Percentiles rank a stretch among this genome's conserved stretches.
phyloP scores from a whole-genome alignment of 1,140 invertebrate species.

The Pogonomyrmex barbatus region DNA sequence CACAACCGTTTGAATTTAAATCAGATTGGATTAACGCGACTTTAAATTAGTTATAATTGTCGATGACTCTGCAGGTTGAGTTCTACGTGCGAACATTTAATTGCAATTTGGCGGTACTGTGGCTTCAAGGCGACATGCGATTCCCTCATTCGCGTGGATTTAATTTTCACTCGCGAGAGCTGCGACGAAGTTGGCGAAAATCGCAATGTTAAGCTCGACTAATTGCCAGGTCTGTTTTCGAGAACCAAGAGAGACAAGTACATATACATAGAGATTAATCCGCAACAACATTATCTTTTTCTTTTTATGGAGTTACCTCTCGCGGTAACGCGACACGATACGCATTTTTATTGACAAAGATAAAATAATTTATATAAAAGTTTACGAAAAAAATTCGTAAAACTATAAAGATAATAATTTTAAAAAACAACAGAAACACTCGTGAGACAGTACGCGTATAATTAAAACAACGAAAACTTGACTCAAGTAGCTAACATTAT shows the following conservation, averaged over 20 bases:
- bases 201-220: constrained; percentile 44
- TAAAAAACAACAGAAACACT: background rate
- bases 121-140: constrained; percentile 65
- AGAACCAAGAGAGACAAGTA: background rate
- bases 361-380: background rate
- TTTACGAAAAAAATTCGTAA: background rate
- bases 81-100: constrained; percentile 60
- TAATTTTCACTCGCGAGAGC: constrained; percentile 46
- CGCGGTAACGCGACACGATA: background rate
- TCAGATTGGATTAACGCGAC: constrained; percentile 55
- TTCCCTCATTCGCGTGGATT: constrained; percentile 58
- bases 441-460: background rate
- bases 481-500: background rate
- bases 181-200: constrained; percentile 44
- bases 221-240: constrained; percentile 45
- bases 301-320: background rate
- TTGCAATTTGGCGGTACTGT: constrained; percentile 60
- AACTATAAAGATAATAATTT: background rate
- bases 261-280: constrained; percentile 5
- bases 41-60: constrained; percentile 62
- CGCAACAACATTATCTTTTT: background rate
- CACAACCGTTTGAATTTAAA: constrained; percentile 54
- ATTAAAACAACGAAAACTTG: constrained; percentile 43
- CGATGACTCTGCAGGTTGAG: constrained; percentile 47
- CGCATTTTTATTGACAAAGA: background rate